A percentile compares a stretch with the other conserved stretches of the same genome.
phyloP scores from a whole-genome alignment of 2,888 invertebrate genomes.

The Tromatobia lineatoria region DNA sequence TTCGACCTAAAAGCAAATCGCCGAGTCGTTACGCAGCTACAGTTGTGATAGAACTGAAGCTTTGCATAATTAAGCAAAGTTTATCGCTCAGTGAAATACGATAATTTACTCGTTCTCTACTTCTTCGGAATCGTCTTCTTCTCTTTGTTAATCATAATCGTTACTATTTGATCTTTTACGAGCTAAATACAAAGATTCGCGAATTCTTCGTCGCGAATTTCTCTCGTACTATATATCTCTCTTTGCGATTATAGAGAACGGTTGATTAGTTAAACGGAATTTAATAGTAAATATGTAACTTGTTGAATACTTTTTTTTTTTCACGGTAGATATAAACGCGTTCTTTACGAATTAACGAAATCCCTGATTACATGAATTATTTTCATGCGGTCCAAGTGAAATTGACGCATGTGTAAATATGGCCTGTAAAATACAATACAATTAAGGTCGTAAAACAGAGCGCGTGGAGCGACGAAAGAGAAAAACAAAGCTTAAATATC shows the following conservation, averaged over 20 bases:
- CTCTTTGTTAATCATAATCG: constrained; percentile 26
- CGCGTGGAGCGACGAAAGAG: neutral
- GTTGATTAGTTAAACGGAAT: constrained; percentile 43
- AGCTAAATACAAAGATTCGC: constrained; percentile 1
- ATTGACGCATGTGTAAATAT: constrained; percentile 59
- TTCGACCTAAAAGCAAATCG: neutral
- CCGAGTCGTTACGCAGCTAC: constrained; percentile 33
- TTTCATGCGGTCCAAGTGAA: constrained; percentile 13
- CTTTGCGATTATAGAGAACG: constrained; percentile 14
- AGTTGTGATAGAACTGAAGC: constrained; percentile 25
- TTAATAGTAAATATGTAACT: constrained; percentile 48
- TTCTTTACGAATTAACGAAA: constrained; percentile 7
- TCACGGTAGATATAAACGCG: constrained; percentile 16
- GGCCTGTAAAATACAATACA: constrained; percentile 44
- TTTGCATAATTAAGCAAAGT: neutral
- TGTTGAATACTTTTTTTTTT: constrained; percentile 37
- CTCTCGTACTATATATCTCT: constrained; percentile 10
- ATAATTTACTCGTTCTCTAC: constrained; percentile 13
- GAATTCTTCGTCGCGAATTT: constrained; percentile 26
- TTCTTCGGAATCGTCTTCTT: constrained; percentile 27
- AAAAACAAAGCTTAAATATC: neutral
- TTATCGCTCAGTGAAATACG: neutral
- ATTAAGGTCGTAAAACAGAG: constrained; percentile 6
- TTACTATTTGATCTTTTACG: constrained; percentile 11
- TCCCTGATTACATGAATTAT: neutral